Evolutionary conservation across 2,797 vertebrate genomes (phyloP).

Genomic region (Enteromius unitaeniatus): DNA sequence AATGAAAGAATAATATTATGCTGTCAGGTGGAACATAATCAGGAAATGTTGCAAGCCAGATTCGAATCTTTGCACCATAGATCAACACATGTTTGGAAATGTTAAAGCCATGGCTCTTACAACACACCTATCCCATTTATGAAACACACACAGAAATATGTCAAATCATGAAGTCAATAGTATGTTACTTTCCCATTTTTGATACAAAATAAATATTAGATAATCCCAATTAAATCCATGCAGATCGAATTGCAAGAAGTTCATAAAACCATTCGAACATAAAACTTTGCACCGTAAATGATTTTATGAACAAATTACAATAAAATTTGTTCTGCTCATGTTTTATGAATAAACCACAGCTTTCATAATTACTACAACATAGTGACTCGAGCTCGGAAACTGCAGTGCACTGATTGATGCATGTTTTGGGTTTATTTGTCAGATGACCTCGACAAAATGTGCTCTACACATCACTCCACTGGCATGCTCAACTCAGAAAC

Average conservation of each 20-base stretch:
- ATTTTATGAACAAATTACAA: neutral
- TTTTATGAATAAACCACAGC: neutral
- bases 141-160: neutral
- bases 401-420: neutral
- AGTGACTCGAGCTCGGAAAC: neutral
- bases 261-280: neutral
- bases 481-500: conserved; percentile 9
- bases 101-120: neutral
- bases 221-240: neutral
- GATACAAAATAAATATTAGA: neutral
- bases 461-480: neutral
- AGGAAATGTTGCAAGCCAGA: neutral
- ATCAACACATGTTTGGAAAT: neutral
- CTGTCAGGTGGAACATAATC: neutral
- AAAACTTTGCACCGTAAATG: neutral
- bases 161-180: neutral
- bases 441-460: conserved; percentile 7
- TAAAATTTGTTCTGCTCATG: neutral
- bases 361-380: neutral
- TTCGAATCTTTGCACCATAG: neutral
- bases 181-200: neutral
- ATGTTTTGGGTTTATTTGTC: conserved; percentile 6
- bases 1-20: neutral
- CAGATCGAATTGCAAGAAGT: neutral
- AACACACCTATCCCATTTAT: neutral